Base-by-base conservation (phyloP, 2,113 vertebrate species). In the Dicaeum eximium region DNA sequence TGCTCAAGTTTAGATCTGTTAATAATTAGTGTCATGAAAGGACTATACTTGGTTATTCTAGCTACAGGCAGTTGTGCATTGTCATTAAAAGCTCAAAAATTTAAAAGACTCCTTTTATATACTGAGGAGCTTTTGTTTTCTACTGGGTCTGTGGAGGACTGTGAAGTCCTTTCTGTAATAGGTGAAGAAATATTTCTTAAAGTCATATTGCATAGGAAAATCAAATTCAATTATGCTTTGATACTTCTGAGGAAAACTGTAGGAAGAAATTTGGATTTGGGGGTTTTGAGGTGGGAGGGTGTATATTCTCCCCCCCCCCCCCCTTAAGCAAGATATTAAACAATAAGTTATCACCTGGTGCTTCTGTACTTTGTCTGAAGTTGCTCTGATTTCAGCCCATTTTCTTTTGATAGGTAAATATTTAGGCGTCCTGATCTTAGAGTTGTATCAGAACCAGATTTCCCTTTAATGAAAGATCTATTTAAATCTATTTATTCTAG, bases 321-420 rank as follows among this genome's bases (percentile, higher is more conserved):
- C 4, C 25, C 42, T 58, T 67, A 33, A 58, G 33, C 11, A 45
- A 73, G n/a, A 14, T 48, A 23, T 5, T 27, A 92, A 80, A 74
- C 47, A 64, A 23, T 69, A 70, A 40, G 4, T 53, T 79, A 37
- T 53, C 80, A 50, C 25, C n/a, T 66, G 21, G 8, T 80, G 30
- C 40, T 82, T 88, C 81, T 84, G 71, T 92, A 33, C 38, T 80
- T 88, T 81, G 57, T 53, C 82, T 93, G 71, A 92, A 70, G 33
- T 77, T 90, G 30, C 16, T 51, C 23, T 65, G 42, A 61, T 90
- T 88, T 92, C 35, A 88, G 38, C 8, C 6, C 4, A 65, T 70
- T 65, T 85, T 58, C 12, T 81, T 86, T 50, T 53, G 23, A 14
- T 54, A 48, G 74, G 42, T 88, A 80, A 93, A 78, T 83, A 83